A percentile compares a stretch with the other conserved stretches of the same genome.
Conservation (phyloP, 2,797 vertebrate species). For the Amazona ochrocephala region DNA sequence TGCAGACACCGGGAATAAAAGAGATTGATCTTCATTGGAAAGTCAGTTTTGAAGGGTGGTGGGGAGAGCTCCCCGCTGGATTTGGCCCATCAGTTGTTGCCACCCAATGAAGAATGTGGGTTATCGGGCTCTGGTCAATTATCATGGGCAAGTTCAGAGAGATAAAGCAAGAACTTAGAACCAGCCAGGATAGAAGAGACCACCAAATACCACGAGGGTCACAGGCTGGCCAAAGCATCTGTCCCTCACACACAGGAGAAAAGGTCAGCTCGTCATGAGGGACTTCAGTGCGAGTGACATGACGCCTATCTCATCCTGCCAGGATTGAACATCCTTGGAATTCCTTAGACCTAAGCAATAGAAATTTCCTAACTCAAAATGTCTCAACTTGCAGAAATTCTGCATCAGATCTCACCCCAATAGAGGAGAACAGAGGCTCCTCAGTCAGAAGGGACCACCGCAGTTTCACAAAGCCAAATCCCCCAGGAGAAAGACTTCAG, state of each 20-base stretch:
- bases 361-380: not conserved
- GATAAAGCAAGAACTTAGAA: not conserved
- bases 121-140: not conserved
- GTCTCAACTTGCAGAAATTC: not conserved
- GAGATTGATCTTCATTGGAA: not conserved
- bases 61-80: not conserved
- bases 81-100: fast-evolving
- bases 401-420: not conserved
- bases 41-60: not conserved
- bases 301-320: not conserved
- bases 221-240: not conserved
- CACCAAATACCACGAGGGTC: fast-evolving
- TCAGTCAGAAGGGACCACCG: not conserved
- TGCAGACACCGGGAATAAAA: not conserved
- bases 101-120: not conserved
- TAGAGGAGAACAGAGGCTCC: not conserved
- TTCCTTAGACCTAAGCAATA: not conserved
- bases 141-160: not conserved
- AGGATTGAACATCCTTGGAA: not conserved
- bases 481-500: not conserved
- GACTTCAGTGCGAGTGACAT: not conserved
- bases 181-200: not conserved
- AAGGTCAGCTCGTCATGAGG: not conserved
- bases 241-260: not conserved
- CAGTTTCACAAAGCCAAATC: not conserved